A percentile compares a stretch with the other conserved stretches of the same genome.
Conservation (phyloP, 2,113 vertebrate genomes). For the Oxyruncus cristatus region DNA sequence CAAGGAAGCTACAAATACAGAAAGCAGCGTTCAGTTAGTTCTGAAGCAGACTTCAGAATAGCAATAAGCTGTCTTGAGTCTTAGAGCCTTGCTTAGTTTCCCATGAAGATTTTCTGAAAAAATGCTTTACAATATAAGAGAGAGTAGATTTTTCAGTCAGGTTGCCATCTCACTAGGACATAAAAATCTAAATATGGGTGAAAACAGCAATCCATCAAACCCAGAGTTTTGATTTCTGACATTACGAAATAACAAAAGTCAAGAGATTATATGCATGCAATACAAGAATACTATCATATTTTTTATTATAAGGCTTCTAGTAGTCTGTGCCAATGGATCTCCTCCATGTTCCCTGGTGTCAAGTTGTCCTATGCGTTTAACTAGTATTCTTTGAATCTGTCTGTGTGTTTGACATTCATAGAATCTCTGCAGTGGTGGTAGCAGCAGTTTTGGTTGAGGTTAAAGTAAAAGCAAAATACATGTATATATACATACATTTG, state of each 20-base stretch:
- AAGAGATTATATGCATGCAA: not conserved
- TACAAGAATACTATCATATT: not conserved
- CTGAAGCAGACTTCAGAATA: not conserved
- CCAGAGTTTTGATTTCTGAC: not conserved
- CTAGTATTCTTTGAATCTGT: not conserved
- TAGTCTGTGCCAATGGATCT: not conserved
- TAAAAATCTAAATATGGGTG: not conserved
- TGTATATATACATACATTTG: accelerated
- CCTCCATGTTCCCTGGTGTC: not conserved
- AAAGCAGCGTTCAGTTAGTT: not conserved
- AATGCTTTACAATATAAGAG: not conserved
- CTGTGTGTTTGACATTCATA: not conserved
- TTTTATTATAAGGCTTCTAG: not conserved
- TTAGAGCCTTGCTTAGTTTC: not conserved
- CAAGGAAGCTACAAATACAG: not conserved
- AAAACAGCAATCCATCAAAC: not conserved
- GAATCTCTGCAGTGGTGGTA: not conserved
- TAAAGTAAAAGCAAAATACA: not conserved
- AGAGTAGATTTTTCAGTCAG: not conserved
- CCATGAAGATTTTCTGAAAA: not conserved
- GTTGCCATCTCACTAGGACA: not conserved
- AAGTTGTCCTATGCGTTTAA: not conserved
- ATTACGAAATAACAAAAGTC: not conserved
- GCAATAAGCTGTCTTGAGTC: not conserved
- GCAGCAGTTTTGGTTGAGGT: not conserved